These are phyloP conservation scores for Tragelaphus oryx DNA, from an alignment of 2,797 vertebrate species.

Conservation along the genomic window DNA sequence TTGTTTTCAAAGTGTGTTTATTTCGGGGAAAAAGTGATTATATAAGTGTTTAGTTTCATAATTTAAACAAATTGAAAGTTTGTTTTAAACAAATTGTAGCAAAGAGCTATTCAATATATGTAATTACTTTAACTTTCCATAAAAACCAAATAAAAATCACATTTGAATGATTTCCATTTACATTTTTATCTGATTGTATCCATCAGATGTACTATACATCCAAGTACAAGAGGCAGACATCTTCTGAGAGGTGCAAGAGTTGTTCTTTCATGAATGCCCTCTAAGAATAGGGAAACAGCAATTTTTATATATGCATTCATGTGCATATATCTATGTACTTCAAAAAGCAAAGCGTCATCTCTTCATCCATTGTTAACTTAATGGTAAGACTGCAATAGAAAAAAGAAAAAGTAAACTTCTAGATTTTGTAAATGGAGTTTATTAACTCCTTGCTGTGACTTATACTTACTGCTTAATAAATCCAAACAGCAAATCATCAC, in stretches of 20 bases:
- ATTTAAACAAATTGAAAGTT: constrained; percentile 49
- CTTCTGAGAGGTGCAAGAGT: constrained; percentile 62
- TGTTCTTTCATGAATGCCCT: constrained; percentile 65
- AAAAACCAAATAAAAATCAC: constrained; percentile 60
- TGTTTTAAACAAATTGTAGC: constrained; percentile 24
- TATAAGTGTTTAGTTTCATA: constrained; percentile 53
- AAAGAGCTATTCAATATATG: constrained; percentile 48
- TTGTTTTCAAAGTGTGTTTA: constrained; percentile 51
- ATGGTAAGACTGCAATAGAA: constrained; percentile 84
- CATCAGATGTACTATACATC: constrained; percentile 54
- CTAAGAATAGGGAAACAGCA: constrained; percentile 53
- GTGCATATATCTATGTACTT: constrained; percentile 55
- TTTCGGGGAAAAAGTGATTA: constrained; percentile 18
- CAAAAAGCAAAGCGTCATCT: constrained; percentile 66
- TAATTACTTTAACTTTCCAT: constrained; percentile 54
- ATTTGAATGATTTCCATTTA: constrained; percentile 56
- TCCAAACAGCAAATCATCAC: constrained; percentile 31
- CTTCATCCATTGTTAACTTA: constrained; percentile 77
- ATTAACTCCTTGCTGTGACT: constrained; percentile 21
- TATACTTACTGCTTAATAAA: constrained; percentile 35
- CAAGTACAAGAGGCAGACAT: constrained; percentile 59
- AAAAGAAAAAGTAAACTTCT: constrained; percentile 64
- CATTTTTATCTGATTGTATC: constrained; percentile 59
- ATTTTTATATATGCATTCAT: constrained; percentile 50
- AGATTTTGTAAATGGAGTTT: constrained; percentile 41